Percentiles rank a stretch among this genome's conserved stretches.
Evolutionary conservation across 1,140 invertebrate genomes (phyloP).

Genomic region (Apocrypta bakeri): DNA sequence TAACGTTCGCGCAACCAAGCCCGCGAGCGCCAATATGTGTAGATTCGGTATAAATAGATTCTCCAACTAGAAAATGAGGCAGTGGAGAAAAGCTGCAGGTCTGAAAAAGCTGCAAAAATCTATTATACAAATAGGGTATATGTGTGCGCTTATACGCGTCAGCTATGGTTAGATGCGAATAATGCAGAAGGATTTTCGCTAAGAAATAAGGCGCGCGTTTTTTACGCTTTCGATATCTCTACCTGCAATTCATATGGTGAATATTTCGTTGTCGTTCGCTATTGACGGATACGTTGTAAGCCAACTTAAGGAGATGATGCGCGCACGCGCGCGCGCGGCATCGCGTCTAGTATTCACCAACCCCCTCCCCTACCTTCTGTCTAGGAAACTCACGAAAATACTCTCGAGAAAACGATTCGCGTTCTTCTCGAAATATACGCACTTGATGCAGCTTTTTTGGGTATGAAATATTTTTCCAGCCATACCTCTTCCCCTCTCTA

Average conservation of each 20-base stretch:
- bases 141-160: no score
- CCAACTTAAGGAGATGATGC: slow-evolving; percentile 14
- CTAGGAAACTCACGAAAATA: slow-evolving; percentile 29
- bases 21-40: background rate
- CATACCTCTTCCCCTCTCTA: background rate
- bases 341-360: no score
- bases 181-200: slow-evolving; percentile 12
- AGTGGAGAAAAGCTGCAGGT: background rate
- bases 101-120: background rate
- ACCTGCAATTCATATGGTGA: background rate
- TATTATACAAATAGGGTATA: background rate
- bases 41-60: background rate
- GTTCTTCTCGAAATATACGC: slow-evolving; percentile 5
- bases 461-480: background rate
- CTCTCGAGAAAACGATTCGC: slow-evolving; percentile 22
- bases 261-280: background rate
- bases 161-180: background rate
- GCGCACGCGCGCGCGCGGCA: no score
- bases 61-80: slow-evolving; percentile 27
- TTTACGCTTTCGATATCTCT: background rate
- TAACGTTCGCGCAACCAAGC: background rate
- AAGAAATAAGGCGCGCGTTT: background rate
- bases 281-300: slow-evolving; percentile 18
- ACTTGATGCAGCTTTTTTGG: background rate
- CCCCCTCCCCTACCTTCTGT: background rate